Base-by-base conservation (phyloP, 2,888 invertebrate genomes). In the Diploptera punctata region DNA sequence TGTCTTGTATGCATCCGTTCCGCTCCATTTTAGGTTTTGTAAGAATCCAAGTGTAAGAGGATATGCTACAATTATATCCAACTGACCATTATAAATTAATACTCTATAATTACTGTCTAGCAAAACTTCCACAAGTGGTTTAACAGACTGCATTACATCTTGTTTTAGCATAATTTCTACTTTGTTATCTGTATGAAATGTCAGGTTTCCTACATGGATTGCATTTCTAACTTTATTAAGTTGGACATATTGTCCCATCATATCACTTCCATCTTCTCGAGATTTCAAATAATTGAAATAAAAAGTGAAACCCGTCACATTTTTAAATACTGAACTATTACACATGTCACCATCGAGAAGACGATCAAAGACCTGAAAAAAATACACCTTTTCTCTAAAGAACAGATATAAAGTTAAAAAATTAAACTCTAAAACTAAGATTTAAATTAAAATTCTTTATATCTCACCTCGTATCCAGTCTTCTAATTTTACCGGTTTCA, bases 41-140 rank as follows among this genome's bases (percentile, higher is more conserved):
- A 97, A 83, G 81, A 93, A 95, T 80, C 92, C 92, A n/a, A n/a
- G n/a, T n/a, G n/a, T n/a, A n/a, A n/a, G n/a, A n/a, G n/a, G n/a
- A n/a, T n/a, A n/a, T n/a, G n/a, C n/a, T n/a, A n/a, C n/a, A n/a
- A n/a, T n/a, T n/a, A n/a, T n/a, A n/a, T n/a, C n/a, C n/a, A n/a
- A 81, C 80, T 97, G 97, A 0, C 97, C 97, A 80, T 91, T 96
- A 81, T 97, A 97, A 74, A 96, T 87, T 57, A 97, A 86, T 18
- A 95, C 89, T 80, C 87, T 85, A 78, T 92, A 93, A 77, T 89
- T 82, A n/a, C n/a, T n/a, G 44, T 89, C 85, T 0, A 93, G 80
- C 0, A 95, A 82, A 77, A 91, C 90, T 0, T 88, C 85, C 70
- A 94, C 84, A 88, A 90, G 90, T 0, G 88, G 87, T 5, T 93